These are phyloP conservation scores for Harpalus rubripes DNA, from an alignment of 2,888 invertebrate species.

Conservation along the genomic window DNA sequence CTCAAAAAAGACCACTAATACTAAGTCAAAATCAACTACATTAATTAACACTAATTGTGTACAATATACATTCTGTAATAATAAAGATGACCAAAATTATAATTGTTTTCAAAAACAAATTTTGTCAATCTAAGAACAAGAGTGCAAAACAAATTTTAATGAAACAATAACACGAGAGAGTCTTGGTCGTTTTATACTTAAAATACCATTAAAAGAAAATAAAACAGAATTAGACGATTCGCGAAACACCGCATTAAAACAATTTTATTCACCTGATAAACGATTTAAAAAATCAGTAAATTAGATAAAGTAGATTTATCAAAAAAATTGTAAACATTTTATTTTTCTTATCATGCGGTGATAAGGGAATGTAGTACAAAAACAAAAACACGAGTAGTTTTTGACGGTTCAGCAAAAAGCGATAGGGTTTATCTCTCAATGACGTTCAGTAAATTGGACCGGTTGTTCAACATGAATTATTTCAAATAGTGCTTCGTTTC, in stretches of 20 bases:
- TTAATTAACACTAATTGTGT: too few species aligned
- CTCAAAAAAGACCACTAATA: too few species aligned
- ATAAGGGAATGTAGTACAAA: slow-evolving; percentile 56
- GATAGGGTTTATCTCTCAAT: slow-evolving; percentile 46
- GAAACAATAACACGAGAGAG: slow-evolving; percentile 2
- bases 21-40: too few species aligned
- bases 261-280: slow-evolving; percentile 67
- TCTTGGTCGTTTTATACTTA: slow-evolving; percentile 13
- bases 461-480: slow-evolving; percentile 60
- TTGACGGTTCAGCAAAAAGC: slow-evolving; percentile 59
- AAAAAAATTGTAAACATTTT: too few species aligned
- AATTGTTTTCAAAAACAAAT: too few species aligned
- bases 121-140: too few species aligned
- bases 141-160: slow-evolving; percentile 16
- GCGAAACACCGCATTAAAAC: slow-evolving; percentile 50
- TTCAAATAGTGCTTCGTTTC: slow-evolving; percentile 59
- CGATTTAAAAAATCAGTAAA: slow-evolving; percentile 58
- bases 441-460: slow-evolving; percentile 57
- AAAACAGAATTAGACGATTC: slow-evolving; percentile 64
- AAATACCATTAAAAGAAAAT: slow-evolving; percentile 11
- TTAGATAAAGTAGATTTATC: too few species aligned
- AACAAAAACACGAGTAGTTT: slow-evolving; percentile 56
- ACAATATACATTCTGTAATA: too few species aligned
- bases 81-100: too few species aligned
- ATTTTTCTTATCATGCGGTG: slow-evolving; percentile 67